phyloP scores from a whole-genome alignment of 2,888 invertebrate species.

The Athalia cordata region DNA sequence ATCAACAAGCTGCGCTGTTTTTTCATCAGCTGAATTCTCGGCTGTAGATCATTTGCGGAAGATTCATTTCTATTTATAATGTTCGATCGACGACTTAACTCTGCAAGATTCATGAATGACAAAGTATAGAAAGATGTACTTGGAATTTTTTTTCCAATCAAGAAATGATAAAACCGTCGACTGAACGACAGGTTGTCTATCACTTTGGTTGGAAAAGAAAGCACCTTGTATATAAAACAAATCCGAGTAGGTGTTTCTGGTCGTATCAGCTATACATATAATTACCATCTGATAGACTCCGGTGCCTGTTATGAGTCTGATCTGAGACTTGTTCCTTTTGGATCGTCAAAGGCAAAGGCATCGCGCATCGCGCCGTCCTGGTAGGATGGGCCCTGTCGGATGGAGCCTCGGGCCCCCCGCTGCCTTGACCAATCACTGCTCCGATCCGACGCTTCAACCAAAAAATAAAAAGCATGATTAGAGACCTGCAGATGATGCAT shows the following conservation, averaged over 20 bases:
- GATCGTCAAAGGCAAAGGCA: constrained; percentile 68
- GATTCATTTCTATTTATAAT: too few relatives aligned
- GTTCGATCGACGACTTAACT: too few relatives aligned
- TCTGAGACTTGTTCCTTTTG: constrained; percentile 71
- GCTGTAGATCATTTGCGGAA: too few relatives aligned
- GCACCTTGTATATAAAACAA: constrained; percentile 65
- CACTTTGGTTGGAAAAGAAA: constrained; percentile 1
- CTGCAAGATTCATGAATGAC: too few relatives aligned
- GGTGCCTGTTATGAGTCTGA: constrained; percentile 72
- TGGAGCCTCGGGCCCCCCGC: constrained; percentile 67
- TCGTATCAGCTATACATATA: constrained; percentile 70
- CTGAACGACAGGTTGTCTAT: not conserved
- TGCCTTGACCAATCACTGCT: constrained; percentile 69
- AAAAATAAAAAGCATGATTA: constrained; percentile 44
- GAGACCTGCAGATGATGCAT: constrained; percentile 51
- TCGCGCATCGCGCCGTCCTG: constrained; percentile 60
- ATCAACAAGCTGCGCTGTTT: too few relatives aligned
- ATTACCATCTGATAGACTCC: constrained; percentile 73
- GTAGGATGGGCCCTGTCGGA: constrained; percentile 70
- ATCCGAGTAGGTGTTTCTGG: constrained; percentile 68
- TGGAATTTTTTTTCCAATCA: not conserved
- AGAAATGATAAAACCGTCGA: not conserved
- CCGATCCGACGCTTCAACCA: constrained; percentile 62
- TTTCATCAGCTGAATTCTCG: too few relatives aligned
- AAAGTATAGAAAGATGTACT: not conserved